Conservation (phyloP, 2,113 vertebrate genomes). For the Myiopsitta monachus region DNA sequence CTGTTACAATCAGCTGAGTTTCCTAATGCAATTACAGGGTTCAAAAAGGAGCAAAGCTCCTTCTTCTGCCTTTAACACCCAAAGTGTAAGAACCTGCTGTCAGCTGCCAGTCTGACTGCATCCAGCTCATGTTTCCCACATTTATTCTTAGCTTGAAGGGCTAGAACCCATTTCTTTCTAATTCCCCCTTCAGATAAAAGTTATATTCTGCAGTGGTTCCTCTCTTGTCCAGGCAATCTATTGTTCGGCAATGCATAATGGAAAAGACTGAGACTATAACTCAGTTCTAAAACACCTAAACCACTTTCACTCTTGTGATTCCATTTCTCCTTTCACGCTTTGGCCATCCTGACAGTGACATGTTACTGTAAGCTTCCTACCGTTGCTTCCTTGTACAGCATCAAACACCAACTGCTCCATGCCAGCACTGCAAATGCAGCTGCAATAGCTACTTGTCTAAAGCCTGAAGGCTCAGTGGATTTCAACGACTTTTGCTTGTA, state of each 20-base stretch:
- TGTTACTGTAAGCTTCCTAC: neutral
- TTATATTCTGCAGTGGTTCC: neutral
- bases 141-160: neutral
- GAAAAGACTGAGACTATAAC: neutral
- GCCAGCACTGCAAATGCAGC: neutral
- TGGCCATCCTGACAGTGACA: neutral
- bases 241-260: fast-evolving
- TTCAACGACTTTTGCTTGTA: neutral
- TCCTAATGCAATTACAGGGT: neutral
- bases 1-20: neutral
- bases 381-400: neutral
- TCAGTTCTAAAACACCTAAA: neutral
- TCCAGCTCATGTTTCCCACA: neutral
- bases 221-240: neutral
- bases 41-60: neutral
- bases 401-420: fast-evolving
- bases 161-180: neutral
- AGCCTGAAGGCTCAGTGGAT: neutral
- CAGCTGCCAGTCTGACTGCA: neutral
- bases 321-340: neutral
- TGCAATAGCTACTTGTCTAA: neutral
- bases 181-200: neutral
- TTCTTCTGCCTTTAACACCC: neutral
- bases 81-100: neutral
- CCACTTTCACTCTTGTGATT: neutral